A percentile compares a stretch with the other conserved stretches of the same genome.
phyloP scores from a whole-genome alignment of 2,797 vertebrate genomes.

The Meda fulgida region DNA sequence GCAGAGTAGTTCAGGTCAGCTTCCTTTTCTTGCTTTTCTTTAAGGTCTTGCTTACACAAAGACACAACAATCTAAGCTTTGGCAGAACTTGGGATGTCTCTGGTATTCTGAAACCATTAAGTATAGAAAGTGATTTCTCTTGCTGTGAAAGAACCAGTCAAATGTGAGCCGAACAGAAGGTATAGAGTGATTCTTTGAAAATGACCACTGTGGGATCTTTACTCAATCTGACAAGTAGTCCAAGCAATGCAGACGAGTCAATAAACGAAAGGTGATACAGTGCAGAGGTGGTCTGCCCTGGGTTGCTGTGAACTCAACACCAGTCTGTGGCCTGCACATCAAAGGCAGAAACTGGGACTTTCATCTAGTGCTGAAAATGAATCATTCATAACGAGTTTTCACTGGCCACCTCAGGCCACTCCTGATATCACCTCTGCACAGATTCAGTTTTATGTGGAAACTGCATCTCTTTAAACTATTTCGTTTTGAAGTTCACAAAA shows the following conservation, averaged over 20 bases:
- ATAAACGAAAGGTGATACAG: constrained; percentile 4
- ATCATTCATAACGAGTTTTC: constrained; percentile 44
- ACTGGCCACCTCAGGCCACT: constrained; percentile 12
- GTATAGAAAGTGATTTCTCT: neutral
- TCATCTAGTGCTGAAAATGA: constrained; percentile 38
- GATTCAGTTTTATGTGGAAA: constrained; percentile 10
- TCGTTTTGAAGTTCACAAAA: constrained; percentile 22
- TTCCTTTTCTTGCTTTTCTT: too few relatives aligned
- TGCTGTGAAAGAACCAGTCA: neutral
- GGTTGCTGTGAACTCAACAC: constrained; percentile 20
- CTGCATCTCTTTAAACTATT: constrained; percentile 30
- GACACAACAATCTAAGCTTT: neutral
- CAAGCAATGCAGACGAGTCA: neutral
- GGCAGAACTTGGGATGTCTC: neutral
- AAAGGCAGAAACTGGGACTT: constrained; percentile 36
- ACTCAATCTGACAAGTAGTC: constrained; percentile 9
- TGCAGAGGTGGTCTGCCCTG: constrained; percentile 1
- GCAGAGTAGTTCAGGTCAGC: neutral
- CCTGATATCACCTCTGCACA: constrained; percentile 21
- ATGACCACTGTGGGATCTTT: neutral
- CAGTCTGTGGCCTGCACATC: constrained; percentile 37
- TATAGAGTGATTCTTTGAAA: constrained; percentile 3
- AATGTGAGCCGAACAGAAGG: neutral
- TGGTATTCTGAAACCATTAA: neutral
- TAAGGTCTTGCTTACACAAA: constrained; percentile 1